Evolutionary conservation across 2,797 vertebrate species (phyloP).

Genomic region (Lerista edwardsae): DNA sequence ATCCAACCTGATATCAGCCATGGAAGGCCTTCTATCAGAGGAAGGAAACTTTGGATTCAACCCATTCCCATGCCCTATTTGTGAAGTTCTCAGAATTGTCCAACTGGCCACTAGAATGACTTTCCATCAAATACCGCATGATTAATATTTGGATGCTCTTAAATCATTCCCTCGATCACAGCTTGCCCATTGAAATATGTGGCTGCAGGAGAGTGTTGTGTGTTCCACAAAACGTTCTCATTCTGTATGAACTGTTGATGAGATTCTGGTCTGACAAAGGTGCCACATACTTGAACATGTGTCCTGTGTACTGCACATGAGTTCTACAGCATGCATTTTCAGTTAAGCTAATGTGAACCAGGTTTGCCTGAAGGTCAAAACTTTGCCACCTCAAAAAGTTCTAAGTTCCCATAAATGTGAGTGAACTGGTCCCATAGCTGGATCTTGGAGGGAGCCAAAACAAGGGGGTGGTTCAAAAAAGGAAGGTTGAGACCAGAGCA

Average conservation of each 20-base stretch:
- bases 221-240: neutral
- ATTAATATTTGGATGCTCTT: too few relatives aligned
- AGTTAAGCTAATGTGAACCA: neutral
- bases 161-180: neutral
- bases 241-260: neutral
- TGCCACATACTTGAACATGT: neutral
- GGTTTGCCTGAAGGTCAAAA: too few relatives aligned
- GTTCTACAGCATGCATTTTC: neutral
- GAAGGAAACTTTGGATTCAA: too few relatives aligned
- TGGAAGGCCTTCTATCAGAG: too few relatives aligned
- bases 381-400: neutral
- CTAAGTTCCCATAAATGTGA: neutral
- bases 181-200: neutral
- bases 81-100: too few relatives aligned
- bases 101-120: neutral
- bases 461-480: too few relatives aligned
- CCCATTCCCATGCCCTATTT: neutral
- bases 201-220: neutral
- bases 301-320: neutral
- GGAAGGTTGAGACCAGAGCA: too few relatives aligned
- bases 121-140: neutral
- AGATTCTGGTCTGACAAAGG: neutral
- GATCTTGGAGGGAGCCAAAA: too few relatives aligned
- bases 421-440: neutral
- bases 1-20: too few relatives aligned